Base-by-base conservation (phyloP, 2,113 vertebrate species). In the Mus spicilegus region DNA sequence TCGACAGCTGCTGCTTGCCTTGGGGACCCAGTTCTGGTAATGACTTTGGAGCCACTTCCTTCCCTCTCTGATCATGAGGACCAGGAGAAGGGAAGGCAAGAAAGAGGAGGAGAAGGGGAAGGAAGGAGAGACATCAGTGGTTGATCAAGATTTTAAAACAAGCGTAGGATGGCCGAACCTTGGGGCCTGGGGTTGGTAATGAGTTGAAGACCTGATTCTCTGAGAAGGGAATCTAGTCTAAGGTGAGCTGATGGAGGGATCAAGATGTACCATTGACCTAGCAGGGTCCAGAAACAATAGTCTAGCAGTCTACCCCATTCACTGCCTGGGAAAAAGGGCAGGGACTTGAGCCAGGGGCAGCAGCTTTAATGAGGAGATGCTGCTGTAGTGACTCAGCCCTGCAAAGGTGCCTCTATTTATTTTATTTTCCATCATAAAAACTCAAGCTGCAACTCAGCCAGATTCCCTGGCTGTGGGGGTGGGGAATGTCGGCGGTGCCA, bases 1-100 rank as follows among this genome's bases (percentile, higher is more conserved):
- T 98, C 96, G 88, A 99, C 99, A 99, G 99, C 98, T 99, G 99
- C 98, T 98, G 98, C 98, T 98, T 97, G 98, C 98, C 99, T 99
- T 98, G 98, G 95, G 99, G 98, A 99, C 99, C 99, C 97, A 98
- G 98, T 98, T 99, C 98, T 98, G 98, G 98, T 99, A 99, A 99
- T 99, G 98, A 99, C 98, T 98, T 97, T 98, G 98, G 97, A 99
- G 98, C 98, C 98, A 98, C 98, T 98, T 99, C 98, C 98, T 99
- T 98, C 98, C 98, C 98, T 98, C 98, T 98, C 97, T 96, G 98
- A 90, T 84, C 81, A 90, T 63, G 89, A 95, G 51, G 61, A n/a
- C 70, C 46, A 86, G 24, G 49, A 51, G 61, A 12, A 54, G 20
- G 39, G n/a, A 22, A 58, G 28, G 72, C 75, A 33, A 17, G 85